Conservation (phyloP, 2,113 vertebrate species). For the Tragulus kanchil region DNA sequence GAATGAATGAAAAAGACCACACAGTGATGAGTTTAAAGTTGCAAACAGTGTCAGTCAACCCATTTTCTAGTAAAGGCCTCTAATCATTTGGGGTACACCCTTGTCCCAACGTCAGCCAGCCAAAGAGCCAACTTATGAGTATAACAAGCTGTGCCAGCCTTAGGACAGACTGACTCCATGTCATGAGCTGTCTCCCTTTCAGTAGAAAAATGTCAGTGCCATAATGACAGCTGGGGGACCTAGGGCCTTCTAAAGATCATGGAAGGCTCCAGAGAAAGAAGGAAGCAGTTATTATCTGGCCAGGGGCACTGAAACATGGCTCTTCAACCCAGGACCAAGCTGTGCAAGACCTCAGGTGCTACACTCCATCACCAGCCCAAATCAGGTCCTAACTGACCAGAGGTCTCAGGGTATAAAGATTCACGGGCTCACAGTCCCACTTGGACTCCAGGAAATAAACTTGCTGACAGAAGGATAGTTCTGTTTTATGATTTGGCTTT, state of each 20-base stretch:
- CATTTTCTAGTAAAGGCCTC: background rate
- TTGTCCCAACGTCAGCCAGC: background rate
- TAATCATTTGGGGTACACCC: background rate
- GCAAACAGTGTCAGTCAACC: background rate
- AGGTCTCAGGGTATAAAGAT: background rate
- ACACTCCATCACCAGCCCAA: background rate
- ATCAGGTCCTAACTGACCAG: background rate
- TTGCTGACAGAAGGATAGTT: background rate
- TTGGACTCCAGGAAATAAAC: background rate
- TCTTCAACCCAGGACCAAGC: background rate
- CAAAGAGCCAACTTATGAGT: background rate
- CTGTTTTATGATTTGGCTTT: background rate
- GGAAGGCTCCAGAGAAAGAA: slow-evolving; percentile 10
- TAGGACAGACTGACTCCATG: background rate
- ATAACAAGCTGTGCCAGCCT: background rate
- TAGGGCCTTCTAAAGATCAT: background rate
- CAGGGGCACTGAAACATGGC: background rate
- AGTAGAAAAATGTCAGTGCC: background rate
- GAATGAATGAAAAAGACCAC: background rate
- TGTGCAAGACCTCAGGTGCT: background rate
- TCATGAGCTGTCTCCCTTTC: background rate
- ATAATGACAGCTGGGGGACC: background rate
- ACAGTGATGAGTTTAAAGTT: background rate
- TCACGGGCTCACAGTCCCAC: background rate
- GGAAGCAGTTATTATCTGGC: background rate